A percentile compares a stretch with the other conserved stretches of the same genome.
Conservation (phyloP, 2,797 vertebrate genomes). For the Cossypha polioptera region DNA sequence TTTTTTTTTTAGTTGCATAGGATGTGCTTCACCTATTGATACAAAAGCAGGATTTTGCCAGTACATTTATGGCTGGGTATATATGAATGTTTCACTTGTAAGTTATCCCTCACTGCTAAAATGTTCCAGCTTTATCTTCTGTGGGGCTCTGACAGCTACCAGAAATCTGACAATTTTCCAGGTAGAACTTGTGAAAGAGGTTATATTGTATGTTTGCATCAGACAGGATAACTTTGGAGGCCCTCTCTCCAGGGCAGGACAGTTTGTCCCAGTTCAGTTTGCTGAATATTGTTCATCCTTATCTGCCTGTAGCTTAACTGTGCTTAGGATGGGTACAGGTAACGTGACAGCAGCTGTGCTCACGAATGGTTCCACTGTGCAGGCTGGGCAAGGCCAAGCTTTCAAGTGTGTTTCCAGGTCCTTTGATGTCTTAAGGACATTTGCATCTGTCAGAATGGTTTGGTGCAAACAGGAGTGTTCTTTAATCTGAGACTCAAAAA, state of each 20-base stretch:
- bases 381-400: conserved; percentile 9
- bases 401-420: conserved; percentile 15
- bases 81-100: background rate
- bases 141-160: background rate
- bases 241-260: background rate
- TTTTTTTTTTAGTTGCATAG: background rate
- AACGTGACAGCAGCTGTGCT: background rate
- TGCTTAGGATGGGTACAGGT: background rate
- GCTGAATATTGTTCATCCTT: background rate
- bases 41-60: background rate
- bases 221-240: background rate
- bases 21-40: background rate
- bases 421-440: conserved; percentile 63
- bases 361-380: background rate
- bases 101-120: background rate
- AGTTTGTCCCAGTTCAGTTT: background rate
- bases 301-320: background rate
- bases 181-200: background rate
- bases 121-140: background rate
- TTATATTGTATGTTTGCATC: background rate
- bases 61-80: background rate
- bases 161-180: background rate
- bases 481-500: conserved; percentile 7
- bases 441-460: conserved; percentile 70
- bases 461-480: conserved; percentile 52